Conservation (phyloP, 2,888 invertebrate species). For the Oscheius onirici region DNA sequence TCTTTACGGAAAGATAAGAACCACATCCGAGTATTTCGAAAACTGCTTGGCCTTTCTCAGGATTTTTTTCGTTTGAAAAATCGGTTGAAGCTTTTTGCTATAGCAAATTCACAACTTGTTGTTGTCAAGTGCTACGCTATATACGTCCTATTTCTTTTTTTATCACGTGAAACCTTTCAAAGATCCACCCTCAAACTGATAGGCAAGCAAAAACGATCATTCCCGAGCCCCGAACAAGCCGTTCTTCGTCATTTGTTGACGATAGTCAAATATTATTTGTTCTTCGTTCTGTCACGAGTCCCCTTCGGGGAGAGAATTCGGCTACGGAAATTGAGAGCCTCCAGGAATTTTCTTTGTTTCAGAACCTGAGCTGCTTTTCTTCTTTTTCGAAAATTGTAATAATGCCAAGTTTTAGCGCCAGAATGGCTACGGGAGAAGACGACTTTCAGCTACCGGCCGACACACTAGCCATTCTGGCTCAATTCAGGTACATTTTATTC, state of each 20-base stretch:
- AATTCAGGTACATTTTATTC: constrained; percentile 19
- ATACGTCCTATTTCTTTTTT: neutral
- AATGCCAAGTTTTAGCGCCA: neutral
- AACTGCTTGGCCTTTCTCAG: too few species aligned
- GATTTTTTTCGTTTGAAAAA: too few species aligned
- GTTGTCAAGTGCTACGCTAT: too few species aligned
- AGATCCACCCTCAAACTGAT: neutral
- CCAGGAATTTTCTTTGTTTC: constrained; percentile 4
- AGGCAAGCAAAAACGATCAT: neutral
- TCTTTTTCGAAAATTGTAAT: neutral
- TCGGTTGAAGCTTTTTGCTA: too few species aligned
- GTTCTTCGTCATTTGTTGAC: constrained; percentile 20
- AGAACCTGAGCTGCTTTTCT: neutral
- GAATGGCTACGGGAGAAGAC: constrained; percentile 40
- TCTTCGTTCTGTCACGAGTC: constrained; percentile 30
- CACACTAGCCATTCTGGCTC: constrained; percentile 46
- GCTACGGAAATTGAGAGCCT: neutral
- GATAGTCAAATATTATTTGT: constrained; percentile 26
- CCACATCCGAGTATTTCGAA: too few species aligned
- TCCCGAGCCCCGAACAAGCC: neutral
- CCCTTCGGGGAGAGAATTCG: neutral
- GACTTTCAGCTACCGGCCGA: constrained; percentile 46
- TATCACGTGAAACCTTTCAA: neutral
- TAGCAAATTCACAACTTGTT: too few species aligned
- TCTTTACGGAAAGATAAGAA: too few species aligned